Evolutionary conservation across 1,140 invertebrate species (phyloP).

Genomic region (Aleiodes sp.): DNA sequence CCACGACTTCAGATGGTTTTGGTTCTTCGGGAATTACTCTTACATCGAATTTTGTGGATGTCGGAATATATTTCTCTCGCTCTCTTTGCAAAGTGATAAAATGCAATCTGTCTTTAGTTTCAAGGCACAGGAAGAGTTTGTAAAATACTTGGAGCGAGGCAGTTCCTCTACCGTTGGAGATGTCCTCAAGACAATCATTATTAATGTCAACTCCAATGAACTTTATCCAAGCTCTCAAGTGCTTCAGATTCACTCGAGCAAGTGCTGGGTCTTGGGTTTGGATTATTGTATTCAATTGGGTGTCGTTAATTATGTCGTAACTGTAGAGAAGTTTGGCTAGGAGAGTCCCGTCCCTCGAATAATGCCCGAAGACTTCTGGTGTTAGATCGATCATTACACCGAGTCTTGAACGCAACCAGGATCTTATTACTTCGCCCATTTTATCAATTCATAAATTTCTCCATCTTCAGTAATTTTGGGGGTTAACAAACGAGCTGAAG

Average conservation of each 20-base stretch:
- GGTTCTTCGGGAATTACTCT: conserved; percentile 48
- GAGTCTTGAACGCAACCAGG: conserved; percentile 45
- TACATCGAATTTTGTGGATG: conserved; percentile 59
- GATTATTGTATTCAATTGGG: conserved; percentile 50
- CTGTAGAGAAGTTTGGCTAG: conserved; percentile 58
- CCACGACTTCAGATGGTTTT: conserved; percentile 46
- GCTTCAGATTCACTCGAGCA: conserved; percentile 65
- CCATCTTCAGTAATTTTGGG: neutral
- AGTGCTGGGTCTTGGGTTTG: conserved; percentile 57
- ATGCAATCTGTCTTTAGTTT: conserved; percentile 67
- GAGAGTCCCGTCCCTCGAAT: conserved; percentile 58
- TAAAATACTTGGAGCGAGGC: conserved; percentile 68
- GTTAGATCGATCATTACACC: conserved; percentile 50
- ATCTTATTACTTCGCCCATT: conserved; percentile 46
- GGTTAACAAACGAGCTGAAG: neutral
- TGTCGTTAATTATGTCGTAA: conserved; percentile 60
- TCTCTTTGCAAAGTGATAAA: conserved; percentile 66
- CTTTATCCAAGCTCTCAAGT: conserved; percentile 64
- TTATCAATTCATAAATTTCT: neutral
- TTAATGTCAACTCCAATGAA: conserved; percentile 63
- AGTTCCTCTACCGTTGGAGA: conserved; percentile 65
- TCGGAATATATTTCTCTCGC: conserved; percentile 56
- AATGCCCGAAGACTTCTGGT: conserved; percentile 47
- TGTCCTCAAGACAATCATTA: conserved; percentile 62
- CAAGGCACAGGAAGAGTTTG: conserved; percentile 69